Conservation (phyloP, 30 jellyfish, hydroid and myxozoan species). For the Clytia hemisphaerica region DNA sequence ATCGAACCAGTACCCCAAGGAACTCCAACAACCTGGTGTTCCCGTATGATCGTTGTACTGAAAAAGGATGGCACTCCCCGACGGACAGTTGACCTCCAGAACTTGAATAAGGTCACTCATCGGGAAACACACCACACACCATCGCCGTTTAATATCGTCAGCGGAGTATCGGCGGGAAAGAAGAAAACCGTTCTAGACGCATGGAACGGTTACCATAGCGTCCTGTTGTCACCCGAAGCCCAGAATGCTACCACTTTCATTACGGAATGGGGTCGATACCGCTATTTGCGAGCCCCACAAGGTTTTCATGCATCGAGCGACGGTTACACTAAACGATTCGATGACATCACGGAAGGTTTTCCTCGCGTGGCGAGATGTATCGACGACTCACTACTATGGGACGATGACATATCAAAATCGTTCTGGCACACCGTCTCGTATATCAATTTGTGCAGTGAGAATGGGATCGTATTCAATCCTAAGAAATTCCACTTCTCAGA, state of each 20-base stretch:
- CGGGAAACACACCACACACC: no score
- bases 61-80: conserved; percentile 2
- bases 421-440: conserved; percentile 25
- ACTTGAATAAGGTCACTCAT: no score
- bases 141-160: no score
- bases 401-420: no score
- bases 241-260: conserved; percentile 21
- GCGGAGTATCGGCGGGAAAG: conserved; percentile 10
- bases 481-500: neutral
- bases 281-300: conserved; percentile 17
- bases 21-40: conserved; percentile 38
- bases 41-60: conserved; percentile 26
- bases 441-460: neutral
- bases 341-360: conserved; percentile 22
- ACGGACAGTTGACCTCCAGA: conserved; percentile 18
- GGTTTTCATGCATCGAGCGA: conserved; percentile 29
- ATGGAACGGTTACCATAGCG: no score
- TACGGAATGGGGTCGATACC: conserved; percentile 21
- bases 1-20: conserved; percentile 39
- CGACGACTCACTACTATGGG: no score
- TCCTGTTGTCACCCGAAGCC: conserved; percentile 6
- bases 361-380: neutral
- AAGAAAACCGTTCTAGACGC: neutral
- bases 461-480: no score
- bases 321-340: no score